phyloP scores from a whole-genome alignment of 2,888 invertebrate species.

The Nematopogon swammerdamellus region DNA sequence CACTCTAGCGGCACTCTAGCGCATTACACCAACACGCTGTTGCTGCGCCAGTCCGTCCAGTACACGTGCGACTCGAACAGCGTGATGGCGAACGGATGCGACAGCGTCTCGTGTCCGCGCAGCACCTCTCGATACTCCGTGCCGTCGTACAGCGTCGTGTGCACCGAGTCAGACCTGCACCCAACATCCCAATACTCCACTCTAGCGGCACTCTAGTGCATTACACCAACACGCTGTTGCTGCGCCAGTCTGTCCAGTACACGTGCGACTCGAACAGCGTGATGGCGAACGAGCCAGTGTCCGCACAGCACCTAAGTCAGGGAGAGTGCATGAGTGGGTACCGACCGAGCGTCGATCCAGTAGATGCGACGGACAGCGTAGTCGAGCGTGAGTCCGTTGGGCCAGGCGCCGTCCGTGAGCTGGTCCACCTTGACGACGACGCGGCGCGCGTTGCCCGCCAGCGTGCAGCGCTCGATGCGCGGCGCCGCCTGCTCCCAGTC shows the following conservation, averaged over 20 bases:
- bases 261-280: constrained; percentile 82
- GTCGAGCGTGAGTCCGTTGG: constrained; percentile 80
- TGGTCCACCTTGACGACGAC: constrained; percentile 58
- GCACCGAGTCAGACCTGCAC: constrained; percentile 76
- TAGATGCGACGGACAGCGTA: constrained; percentile 70
- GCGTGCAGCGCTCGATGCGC: constrained; percentile 77
- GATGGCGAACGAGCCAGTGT: constrained; percentile 82
- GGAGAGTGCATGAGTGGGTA: too few species aligned
- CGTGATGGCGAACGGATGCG: constrained; percentile 88
- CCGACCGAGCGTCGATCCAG: constrained; percentile 84
- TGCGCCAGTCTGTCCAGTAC: constrained; percentile 94
- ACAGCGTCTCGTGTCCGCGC: constrained; percentile 68
- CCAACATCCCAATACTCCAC: background rate
- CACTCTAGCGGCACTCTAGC: background rate
- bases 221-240: constrained; percentile 72
- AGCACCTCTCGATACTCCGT: constrained; percentile 66
- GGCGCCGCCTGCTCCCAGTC: constrained; percentile 81
- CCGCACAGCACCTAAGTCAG: constrained; percentile 69
- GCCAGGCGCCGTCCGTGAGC: constrained; percentile 70
- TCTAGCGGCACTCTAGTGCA: background rate
- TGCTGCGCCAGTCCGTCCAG: constrained; percentile 93
- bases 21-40: constrained; percentile 63
- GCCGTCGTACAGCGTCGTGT: constrained; percentile 80
- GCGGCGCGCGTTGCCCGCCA: constrained; percentile 67
- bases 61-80: constrained; percentile 84